Evolutionary conservation across 2,113 vertebrate species (phyloP), one percentile per base, ranked within the genome.

Genomic region (Jaculus jaculus): DNA sequence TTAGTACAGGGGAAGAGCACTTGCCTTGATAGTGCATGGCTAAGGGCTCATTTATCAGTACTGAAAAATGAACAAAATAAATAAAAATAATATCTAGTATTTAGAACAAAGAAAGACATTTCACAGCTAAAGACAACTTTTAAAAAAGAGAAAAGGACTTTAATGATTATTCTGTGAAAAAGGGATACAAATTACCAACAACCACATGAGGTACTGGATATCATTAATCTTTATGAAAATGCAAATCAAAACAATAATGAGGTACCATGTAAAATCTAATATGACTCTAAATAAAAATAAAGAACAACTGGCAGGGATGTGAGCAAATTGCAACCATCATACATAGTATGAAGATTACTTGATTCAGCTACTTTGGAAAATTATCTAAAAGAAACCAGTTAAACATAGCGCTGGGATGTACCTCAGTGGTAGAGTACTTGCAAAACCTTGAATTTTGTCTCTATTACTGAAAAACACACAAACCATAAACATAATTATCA

Each of bases 171-270:
- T 94, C 82, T 30, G 79, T 11, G 4, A 32, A 95, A 47, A 87
- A 15, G 77, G 80, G 51, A 92, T n/a, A 30, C 12, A 32, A 65
- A 84, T 84, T 72, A 10, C 16, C 68, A 58, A 58, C 34, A 72
- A n/a, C 21, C 1, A 21, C 8, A 72, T 20, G n/a, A 71, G 58
- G 54, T 92, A 20, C 7, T 78, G 28, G 61, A 10, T 37, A 30
- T 80, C 72, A 81, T 85, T 68, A 85, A 23, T 89, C 39, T 77
- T 79, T 68, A 78, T 61, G 12, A 9, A 73, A 89, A 86, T 82
- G 61, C 16, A 21, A 72, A 66, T 86, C 28, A 89, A 92, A 89
- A 92, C 13, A 30, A 65, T 17, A 60, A 42, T 93, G 39, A 71
- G 11, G 51, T 89, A 2, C 34, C 21, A 83, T 82, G 86, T 91